phyloP scores from a whole-genome alignment of 2,888 invertebrate genomes.

The Synanthedon myopaeformis region DNA sequence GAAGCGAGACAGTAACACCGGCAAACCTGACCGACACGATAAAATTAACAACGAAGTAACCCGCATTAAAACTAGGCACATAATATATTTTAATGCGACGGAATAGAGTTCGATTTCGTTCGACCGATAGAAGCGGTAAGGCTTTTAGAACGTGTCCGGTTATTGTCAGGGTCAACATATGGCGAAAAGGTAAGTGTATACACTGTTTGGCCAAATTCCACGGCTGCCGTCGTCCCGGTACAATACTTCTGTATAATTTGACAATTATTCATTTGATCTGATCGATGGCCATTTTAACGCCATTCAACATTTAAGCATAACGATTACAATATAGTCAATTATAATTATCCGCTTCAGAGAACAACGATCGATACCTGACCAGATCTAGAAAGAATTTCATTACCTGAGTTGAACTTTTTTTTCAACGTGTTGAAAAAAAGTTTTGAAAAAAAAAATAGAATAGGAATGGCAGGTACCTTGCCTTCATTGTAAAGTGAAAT shows the following conservation, averaged over 20 bases:
- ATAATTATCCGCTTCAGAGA: no score
- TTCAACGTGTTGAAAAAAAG: no score
- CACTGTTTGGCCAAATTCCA: slow-evolving; percentile 44
- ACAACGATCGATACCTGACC: no score
- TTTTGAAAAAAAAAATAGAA: no score
- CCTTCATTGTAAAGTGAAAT: no score
- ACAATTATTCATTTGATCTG: background rate
- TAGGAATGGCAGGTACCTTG: no score
- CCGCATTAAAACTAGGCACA: slow-evolving; percentile 9
- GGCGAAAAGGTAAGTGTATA: slow-evolving; percentile 50
- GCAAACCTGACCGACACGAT: slow-evolving; percentile 14
- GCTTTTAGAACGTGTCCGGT: slow-evolving; percentile 22
- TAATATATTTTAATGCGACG: slow-evolving; percentile 5
- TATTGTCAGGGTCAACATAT: slow-evolving; percentile 67
- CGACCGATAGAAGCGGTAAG: slow-evolving; percentile 4
- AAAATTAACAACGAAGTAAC: slow-evolving; percentile 19
- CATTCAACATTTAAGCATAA: background rate
- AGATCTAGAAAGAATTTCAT: no score
- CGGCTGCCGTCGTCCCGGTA: slow-evolving; percentile 14
- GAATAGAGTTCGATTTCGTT: background rate
- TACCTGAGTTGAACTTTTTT: no score
- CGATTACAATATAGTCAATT: no score
- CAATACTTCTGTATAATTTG: slow-evolving; percentile 14
- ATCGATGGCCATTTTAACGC: background rate
- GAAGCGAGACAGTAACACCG: slow-evolving; percentile 35